Base-by-base conservation (phyloP, 92 coral and sea anemone genomes). In the Palythoa caribaeorum region DNA sequence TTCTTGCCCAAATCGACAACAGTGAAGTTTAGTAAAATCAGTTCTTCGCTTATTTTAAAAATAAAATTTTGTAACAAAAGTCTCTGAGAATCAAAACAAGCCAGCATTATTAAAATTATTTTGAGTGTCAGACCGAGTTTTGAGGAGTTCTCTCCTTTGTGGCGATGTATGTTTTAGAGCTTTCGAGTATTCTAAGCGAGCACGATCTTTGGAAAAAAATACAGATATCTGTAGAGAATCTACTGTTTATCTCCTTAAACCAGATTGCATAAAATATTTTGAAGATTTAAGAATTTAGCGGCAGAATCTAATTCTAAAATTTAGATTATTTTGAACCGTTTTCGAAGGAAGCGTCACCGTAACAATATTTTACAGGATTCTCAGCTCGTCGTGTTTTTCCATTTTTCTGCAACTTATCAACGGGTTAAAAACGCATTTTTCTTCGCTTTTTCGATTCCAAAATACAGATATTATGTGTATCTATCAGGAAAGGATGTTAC, bases 401-500 rank as follows among this genome's bases (percentile, higher is more conserved):
- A 63, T 13, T 62, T 47, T 44, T 19, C 55, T 78, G 14, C 70
- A 16, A n/a, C 15, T 35, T n/a, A 48, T 39, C 28, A 11, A n/a
- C 38, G 54, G 39, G 55, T 20, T 62, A 62, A 66, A 63, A 39
- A 39, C 60, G 74, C 55, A 28, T 21, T 62, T 65, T 80, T 28
- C 73, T 78, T 78, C 21, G 55, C 72, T 60, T 66, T 84, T 52
- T 77, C 59, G 83, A 52, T 87, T 87, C 16, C 40, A 87, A 77
- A 9, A 78, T 62, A 77, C 38, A 79, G 38, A 40, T 87, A 79
- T 76, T 21, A 38, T 73, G 38, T 80, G 57, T 71, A 48, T 44
- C 47, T 40, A 79, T 71, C 53, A 79, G 60, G 93, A 83, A 84
- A 66, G 38, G 83, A 87, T 93, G 87, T 89, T 83, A 79, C 90